Conservation (phyloP, 1,140 invertebrate genomes). For the Lepidurus arcticus region DNA sequence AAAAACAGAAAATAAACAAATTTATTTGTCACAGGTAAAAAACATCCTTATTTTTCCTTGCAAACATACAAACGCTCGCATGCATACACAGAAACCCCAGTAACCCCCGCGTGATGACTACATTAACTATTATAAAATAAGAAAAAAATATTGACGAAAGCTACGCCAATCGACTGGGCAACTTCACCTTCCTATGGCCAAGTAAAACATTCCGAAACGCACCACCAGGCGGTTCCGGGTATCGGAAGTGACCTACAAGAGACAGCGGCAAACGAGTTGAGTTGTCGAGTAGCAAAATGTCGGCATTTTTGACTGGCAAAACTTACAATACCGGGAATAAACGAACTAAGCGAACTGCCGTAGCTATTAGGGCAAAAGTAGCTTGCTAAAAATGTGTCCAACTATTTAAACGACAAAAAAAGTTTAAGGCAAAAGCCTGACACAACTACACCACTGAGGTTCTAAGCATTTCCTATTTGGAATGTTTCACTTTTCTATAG, state of each 20-base stretch:
- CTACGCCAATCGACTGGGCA: too few species aligned
- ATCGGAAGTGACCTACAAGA: too few species aligned
- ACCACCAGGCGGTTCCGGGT: too few species aligned
- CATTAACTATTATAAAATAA: too few species aligned
- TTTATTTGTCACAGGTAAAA: background rate
- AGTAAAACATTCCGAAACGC: too few species aligned
- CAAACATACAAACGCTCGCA: background rate
- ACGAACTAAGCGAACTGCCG: background rate
- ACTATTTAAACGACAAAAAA: background rate
- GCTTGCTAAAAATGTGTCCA: background rate
- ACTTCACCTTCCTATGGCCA: too few species aligned
- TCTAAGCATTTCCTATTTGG: too few species aligned
- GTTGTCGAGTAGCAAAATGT: too few species aligned
- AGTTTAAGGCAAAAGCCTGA: background rate
- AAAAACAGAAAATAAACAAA: background rate
- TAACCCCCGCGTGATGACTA: too few species aligned
- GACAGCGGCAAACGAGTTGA: too few species aligned
- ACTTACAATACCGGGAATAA: background rate
- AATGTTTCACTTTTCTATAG: background rate
- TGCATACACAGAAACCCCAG: too few species aligned
- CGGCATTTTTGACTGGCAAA: background rate
- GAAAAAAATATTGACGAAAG: too few species aligned
- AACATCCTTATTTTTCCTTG: background rate
- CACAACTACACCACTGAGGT: background rate
- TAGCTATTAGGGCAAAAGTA: background rate